phyloP scores from a whole-genome alignment of 1,140 invertebrate species.

The Armadillidium nasatum region DNA sequence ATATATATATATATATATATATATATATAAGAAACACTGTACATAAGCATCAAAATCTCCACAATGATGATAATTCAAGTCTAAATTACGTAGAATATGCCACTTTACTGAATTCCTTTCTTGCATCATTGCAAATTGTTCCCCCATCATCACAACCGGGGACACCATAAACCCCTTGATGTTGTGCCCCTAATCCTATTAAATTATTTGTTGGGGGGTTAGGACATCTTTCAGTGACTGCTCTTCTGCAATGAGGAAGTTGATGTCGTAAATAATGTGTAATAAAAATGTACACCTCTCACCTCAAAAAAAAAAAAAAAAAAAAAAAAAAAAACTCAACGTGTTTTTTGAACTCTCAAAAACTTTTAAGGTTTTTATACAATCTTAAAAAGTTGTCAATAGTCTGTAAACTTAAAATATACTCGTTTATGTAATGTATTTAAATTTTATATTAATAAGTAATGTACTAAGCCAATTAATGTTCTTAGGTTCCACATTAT shows the following conservation, averaged over 20 bases:
- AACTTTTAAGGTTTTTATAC: too few species aligned
- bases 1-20: not conserved
- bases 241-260: conserved; percentile 28
- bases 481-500: too few species aligned
- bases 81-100: conserved; percentile 62
- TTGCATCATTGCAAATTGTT: conserved; percentile 70
- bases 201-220: conserved; percentile 74
- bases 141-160: conserved; percentile 67
- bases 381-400: too few species aligned
- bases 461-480: too few species aligned
- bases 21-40: not conserved
- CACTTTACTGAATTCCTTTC: conserved; percentile 72
- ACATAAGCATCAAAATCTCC: not conserved
- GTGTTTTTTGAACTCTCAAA: too few species aligned
- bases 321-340: too few species aligned
- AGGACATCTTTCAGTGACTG: conserved; percentile 32
- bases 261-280: too few species aligned
- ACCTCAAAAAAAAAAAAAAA: too few species aligned
- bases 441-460: too few species aligned
- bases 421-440: too few species aligned
- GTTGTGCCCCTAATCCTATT: conserved; percentile 90
- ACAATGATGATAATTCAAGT: not conserved
- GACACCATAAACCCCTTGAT: conserved; percentile 61
- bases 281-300: too few species aligned
- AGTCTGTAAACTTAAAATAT: too few species aligned